phyloP scores from a whole-genome alignment of 1,140 invertebrate species.

The roundworm (Caenorhabditis elegans) region DNA sequence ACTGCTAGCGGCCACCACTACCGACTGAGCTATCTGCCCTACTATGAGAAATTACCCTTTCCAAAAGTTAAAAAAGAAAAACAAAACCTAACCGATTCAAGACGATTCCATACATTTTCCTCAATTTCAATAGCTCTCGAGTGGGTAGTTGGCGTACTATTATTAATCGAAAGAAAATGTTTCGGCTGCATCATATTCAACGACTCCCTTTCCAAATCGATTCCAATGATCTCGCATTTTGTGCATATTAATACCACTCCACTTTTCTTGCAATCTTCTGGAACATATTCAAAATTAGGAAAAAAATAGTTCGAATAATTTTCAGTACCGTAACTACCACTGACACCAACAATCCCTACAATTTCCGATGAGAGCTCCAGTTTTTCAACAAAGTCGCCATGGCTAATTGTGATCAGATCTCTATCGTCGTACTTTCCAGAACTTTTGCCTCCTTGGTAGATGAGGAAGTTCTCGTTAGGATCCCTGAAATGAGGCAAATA shows the following conservation, averaged over 20 bases:
- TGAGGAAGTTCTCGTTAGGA: neutral
- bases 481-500: no score
- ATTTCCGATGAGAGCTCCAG: neutral
- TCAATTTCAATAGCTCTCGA: neutral
- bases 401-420: neutral
- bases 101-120: neutral
- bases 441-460: slow-evolving; percentile 1
- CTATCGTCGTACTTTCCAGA: slow-evolving; percentile 8
- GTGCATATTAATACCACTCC: slow-evolving; percentile 1
- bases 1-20: no score
- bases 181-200: slow-evolving; percentile 9
- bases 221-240: neutral
- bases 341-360: neutral
- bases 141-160: neutral
- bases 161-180: slow-evolving; percentile 17
- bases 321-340: neutral
- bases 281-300: no score
- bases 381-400: neutral
- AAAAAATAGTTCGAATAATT: no score
- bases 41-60: no score
- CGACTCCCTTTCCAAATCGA: neutral
- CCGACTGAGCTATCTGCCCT: no score
- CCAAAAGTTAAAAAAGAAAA: no score
- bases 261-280: neutral
- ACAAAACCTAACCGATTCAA: no score